phyloP scores from a whole-genome alignment of 2,888 invertebrate species.

The Cecidostiba fungosa region DNA sequence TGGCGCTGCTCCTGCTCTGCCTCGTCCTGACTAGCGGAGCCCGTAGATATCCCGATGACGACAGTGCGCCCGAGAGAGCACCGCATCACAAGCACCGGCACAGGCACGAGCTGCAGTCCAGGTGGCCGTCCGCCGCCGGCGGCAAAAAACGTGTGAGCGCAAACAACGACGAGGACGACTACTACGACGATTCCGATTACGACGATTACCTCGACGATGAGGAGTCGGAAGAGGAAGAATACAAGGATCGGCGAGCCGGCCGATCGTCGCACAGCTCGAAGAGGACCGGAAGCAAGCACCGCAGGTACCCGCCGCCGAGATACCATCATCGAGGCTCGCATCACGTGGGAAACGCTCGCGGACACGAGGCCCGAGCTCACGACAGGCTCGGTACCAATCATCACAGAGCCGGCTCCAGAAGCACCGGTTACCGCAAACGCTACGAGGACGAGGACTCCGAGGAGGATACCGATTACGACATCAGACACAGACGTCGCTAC shows the following conservation, averaged over 20 bases:
- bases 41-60: neutral
- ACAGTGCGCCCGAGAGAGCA: neutral
- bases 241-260: constrained; percentile 35
- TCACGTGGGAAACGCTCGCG: constrained; percentile 34
- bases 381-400: neutral
- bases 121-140: constrained; percentile 24
- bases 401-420: neutral
- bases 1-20: constrained; percentile 68
- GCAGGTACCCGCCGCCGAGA: constrained; percentile 51
- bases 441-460: neutral
- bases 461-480: neutral
- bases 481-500: neutral
- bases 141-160: neutral
- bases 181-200: constrained; percentile 66
- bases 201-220: constrained; percentile 67
- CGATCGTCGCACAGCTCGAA: neutral
- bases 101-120: constrained; percentile 70
- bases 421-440: neutral
- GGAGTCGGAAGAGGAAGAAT: constrained; percentile 63
- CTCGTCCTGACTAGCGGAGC: constrained; percentile 65
- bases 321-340: constrained; percentile 50
- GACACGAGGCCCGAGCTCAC: constrained; percentile 34
- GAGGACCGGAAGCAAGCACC: constrained; percentile 21
- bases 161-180: constrained; percentile 60
- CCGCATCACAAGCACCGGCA: constrained; percentile 75